Conservation (phyloP, 2,113 vertebrate genomes). For the Perca schrenkii region DNA sequence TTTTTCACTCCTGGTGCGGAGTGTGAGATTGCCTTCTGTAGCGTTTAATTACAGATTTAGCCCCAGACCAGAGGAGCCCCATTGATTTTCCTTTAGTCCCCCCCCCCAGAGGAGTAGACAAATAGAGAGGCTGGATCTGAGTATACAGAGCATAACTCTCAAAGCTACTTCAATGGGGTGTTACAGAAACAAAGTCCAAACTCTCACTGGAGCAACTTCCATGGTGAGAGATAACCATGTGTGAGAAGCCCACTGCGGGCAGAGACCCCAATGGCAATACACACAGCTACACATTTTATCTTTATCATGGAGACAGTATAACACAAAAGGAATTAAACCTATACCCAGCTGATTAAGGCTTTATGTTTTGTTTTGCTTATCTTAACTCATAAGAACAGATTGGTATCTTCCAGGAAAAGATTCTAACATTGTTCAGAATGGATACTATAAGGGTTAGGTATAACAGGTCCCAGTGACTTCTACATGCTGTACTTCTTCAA, state of each 20-base stretch:
- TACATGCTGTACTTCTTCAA: not conserved
- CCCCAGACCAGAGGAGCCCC: constrained; percentile 63
- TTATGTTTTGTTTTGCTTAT: constrained; percentile 4
- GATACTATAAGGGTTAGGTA: not conserved
- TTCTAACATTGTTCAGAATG: not conserved
- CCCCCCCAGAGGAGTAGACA: constrained; percentile 60
- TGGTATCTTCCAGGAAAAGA: not conserved
- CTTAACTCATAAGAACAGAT: not conserved
- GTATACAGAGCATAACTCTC: constrained; percentile 55
- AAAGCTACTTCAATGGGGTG: constrained; percentile 61
- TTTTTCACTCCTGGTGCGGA: constrained; percentile 55
- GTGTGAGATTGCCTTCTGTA: constrained; percentile 80
- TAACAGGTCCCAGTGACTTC: not conserved
- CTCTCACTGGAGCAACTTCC: constrained; percentile 51
- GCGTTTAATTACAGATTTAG: constrained; percentile 82
- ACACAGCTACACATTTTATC: constrained; percentile 3
- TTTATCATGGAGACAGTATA: not conserved
- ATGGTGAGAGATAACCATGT: constrained; percentile 42
- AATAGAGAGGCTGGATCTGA: constrained; percentile 72
- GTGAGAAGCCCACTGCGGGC: constrained; percentile 32
- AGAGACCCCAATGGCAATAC: not conserved
- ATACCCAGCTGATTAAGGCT: not conserved
- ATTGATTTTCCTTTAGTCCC: constrained; percentile 81
- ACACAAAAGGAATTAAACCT: not conserved
- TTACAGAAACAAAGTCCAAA: constrained; percentile 54